Conservation (phyloP, 2,888 invertebrate species). For the Drepanosiphum platanoidis region DNA sequence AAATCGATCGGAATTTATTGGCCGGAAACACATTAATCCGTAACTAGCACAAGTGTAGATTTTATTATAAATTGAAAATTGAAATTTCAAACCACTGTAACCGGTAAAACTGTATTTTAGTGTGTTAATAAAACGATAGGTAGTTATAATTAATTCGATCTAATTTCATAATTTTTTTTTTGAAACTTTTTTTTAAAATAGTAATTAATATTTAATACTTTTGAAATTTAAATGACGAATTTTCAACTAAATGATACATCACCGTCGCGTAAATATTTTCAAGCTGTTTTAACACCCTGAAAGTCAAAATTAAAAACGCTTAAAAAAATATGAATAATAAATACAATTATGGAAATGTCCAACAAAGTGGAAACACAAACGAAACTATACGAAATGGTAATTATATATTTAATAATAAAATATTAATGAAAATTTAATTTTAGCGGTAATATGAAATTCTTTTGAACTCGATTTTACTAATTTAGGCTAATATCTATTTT, state of each 20-base stretch:
- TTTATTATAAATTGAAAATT: too few species aligned
- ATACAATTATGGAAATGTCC: not conserved
- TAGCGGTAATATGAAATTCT: not conserved
- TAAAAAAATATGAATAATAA: not conserved
- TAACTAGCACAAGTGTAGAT: not conserved
- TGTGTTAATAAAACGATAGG: not conserved
- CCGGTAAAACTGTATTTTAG: not conserved
- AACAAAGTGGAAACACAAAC: not conserved
- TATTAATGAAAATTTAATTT: not conserved
- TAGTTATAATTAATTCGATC: not conserved
- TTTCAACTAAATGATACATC: too few species aligned
- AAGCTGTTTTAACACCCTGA: not conserved
- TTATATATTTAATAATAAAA: not conserved
- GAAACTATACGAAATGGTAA: not conserved
- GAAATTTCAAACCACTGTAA: not conserved
- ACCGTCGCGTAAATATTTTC: too few species aligned
- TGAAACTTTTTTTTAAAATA: not conserved
- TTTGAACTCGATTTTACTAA: not conserved
- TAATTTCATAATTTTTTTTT: not conserved
- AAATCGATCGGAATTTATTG: not conserved
- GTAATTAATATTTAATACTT: too few species aligned
- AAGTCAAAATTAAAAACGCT: not conserved
- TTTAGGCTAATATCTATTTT: not conserved
- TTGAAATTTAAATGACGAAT: too few species aligned
- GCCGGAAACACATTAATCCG: not conserved